phyloP scores from a whole-genome alignment of 2,888 invertebrate species.

The Drosophila neutralis region DNA sequence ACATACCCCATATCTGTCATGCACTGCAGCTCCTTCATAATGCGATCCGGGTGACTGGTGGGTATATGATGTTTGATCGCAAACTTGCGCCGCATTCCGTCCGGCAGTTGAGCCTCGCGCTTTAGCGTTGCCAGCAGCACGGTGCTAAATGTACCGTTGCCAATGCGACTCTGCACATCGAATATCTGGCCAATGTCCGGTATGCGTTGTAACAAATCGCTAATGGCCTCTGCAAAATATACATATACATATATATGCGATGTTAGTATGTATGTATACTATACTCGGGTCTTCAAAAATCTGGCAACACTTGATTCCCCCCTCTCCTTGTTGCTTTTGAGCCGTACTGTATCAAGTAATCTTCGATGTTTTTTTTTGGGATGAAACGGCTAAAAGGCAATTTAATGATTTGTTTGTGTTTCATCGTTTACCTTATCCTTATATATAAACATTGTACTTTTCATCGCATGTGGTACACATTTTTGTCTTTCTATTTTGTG shows the following conservation, averaged over 20 bases:
- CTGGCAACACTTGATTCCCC: slow-evolving; percentile 1
- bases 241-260: not conserved
- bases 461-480: not conserved
- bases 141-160: slow-evolving; percentile 94
- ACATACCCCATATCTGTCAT: slow-evolving; percentile 91
- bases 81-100: slow-evolving; percentile 87
- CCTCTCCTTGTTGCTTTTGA: not conserved
- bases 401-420: not conserved
- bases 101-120: slow-evolving; percentile 83
- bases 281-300: slow-evolving; percentile 1
- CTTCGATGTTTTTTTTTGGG: not conserved
- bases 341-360: not conserved
- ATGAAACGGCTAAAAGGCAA: not conserved
- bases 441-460: not conserved
- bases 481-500: slow-evolving; percentile 3
- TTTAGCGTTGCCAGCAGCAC: slow-evolving; percentile 91
- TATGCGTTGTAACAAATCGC: slow-evolving; percentile 84
- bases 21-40: slow-evolving; percentile 92
- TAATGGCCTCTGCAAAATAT: slow-evolving; percentile 78
- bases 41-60: slow-evolving; percentile 92
- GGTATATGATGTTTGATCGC: slow-evolving; percentile 95
- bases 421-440: not conserved
- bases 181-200: slow-evolving; percentile 88
- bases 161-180: slow-evolving; percentile 89
- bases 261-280: not conserved